Evolutionary conservation across 2,888 invertebrate species (phyloP).

Genomic region (Ophion obscuratus): DNA sequence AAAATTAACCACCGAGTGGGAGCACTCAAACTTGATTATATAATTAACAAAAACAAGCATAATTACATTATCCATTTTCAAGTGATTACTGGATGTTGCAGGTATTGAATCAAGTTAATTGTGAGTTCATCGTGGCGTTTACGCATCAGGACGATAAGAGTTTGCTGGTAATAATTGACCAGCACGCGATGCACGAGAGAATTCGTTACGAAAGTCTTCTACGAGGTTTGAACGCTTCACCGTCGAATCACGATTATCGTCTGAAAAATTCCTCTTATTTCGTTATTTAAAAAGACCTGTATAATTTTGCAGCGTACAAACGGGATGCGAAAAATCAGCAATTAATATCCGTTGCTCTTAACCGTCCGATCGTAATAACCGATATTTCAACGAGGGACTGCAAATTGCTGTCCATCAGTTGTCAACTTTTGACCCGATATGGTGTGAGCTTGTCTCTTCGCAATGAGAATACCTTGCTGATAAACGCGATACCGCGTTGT

Average conservation of each 20-base stretch:
- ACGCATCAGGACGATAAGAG: slow-evolving; percentile 82
- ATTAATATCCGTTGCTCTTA: slow-evolving; percentile 73
- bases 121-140: slow-evolving; percentile 88
- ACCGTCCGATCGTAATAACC: slow-evolving; percentile 74
- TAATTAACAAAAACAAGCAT: too few species aligned
- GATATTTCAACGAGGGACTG: slow-evolving; percentile 70
- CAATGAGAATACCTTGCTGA: slow-evolving; percentile 83
- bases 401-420: slow-evolving; percentile 69
- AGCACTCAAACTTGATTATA: too few species aligned
- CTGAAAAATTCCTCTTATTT: slow-evolving; percentile 20
- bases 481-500: slow-evolving; percentile 88
- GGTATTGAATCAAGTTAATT: slow-evolving; percentile 91
- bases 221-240: slow-evolving; percentile 42
- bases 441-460: slow-evolving; percentile 86
- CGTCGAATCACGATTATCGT: background rate
- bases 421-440: slow-evolving; percentile 85
- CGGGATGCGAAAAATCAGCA: slow-evolving; percentile 75
- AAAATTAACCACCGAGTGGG: too few species aligned
- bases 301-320: slow-evolving; percentile 84
- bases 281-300: background rate
- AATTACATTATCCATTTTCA: too few species aligned
- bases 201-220: slow-evolving; percentile 89
- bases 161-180: slow-evolving; percentile 90
- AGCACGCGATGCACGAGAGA: slow-evolving; percentile 95
- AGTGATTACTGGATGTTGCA: slow-evolving; percentile 73